phyloP scores from a whole-genome alignment of 2,797 vertebrate genomes.

The Channa striata region DNA sequence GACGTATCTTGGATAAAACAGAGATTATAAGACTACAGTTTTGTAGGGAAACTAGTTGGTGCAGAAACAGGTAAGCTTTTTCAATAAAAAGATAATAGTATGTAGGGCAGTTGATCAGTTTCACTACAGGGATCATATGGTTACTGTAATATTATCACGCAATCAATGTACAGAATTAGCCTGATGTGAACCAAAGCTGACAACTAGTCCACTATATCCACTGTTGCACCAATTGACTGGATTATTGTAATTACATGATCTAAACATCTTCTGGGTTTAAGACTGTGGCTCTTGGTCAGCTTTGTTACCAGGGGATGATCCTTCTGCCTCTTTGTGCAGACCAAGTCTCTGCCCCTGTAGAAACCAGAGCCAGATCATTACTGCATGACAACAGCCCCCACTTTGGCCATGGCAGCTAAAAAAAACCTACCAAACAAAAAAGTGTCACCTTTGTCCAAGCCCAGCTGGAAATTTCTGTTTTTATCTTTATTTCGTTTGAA shows the following conservation, averaged over 20 bases:
- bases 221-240: not conserved
- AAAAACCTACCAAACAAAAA: slow-evolving; percentile 22
- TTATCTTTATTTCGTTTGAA: not conserved
- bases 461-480: slow-evolving; percentile 8
- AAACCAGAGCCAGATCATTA: slow-evolving; percentile 20
- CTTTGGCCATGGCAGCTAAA: slow-evolving; percentile 12
- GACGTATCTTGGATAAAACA: too few relatives aligned
- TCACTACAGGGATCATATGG: not conserved
- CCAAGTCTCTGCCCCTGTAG: slow-evolving; percentile 17
- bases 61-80: not conserved
- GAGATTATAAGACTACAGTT: too few relatives aligned
- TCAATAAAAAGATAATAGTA: not conserved
- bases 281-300: slow-evolving; percentile 4
- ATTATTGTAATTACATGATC: slow-evolving; percentile 11
- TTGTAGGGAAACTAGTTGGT: too few relatives aligned
- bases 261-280: slow-evolving; percentile 4
- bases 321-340: slow-evolving; percentile 14
- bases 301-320: slow-evolving; percentile 16
- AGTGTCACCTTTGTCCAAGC: not conserved
- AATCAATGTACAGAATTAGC: not conserved
- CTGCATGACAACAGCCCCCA: slow-evolving; percentile 28
- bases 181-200: slow-evolving; percentile 3
- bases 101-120: not conserved
- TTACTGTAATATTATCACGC: not conserved
- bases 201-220: not conserved